Evolutionary conservation across 1,140 invertebrate species (phyloP).

Genomic region (Adelges cooleyi): DNA sequence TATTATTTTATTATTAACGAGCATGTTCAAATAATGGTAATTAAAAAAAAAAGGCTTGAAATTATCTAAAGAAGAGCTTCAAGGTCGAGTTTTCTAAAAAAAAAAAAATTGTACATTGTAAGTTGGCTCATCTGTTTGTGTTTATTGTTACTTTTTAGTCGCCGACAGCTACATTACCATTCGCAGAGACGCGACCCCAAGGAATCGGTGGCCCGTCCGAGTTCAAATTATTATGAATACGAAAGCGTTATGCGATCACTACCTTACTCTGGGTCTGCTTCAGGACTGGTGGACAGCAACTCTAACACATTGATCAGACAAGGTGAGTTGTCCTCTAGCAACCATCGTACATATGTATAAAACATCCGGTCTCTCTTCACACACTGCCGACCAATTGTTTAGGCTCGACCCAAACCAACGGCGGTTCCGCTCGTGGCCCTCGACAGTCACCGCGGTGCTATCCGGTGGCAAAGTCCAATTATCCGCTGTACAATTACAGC

Average conservation of each 20-base stretch:
- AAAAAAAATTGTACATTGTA: too few relatives aligned
- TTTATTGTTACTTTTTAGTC: too few relatives aligned
- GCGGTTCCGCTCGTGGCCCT: too few relatives aligned
- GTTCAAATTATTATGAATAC: slow-evolving; percentile 73
- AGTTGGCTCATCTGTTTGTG: too few relatives aligned
- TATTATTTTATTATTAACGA: too few relatives aligned
- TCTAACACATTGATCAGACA: slow-evolving; percentile 32
- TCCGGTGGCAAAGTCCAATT: not conserved
- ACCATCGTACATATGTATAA: slow-evolving; percentile 11
- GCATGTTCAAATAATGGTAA: too few relatives aligned
- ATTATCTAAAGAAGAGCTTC: too few relatives aligned
- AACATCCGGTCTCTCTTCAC: not conserved
- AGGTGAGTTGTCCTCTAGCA: slow-evolving; percentile 29
- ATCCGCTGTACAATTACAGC: not conserved
- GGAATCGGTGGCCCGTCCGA: slow-evolving; percentile 49
- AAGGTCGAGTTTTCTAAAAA: too few relatives aligned
- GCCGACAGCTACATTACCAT: slow-evolving; percentile 60
- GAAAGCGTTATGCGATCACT: slow-evolving; percentile 46
- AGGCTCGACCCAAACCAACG: not conserved
- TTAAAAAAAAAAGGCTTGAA: too few relatives aligned
- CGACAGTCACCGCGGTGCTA: not conserved
- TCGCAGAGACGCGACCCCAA: slow-evolving; percentile 58
- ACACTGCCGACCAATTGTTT: slow-evolving; percentile 31
- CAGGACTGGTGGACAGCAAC: slow-evolving; percentile 31
- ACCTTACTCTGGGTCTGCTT: slow-evolving; percentile 17